Percentiles rank a stretch among this genome's conserved stretches.
Evolutionary conservation across 2,888 invertebrate species (phyloP).

Genomic region (Mimas tiliae): DNA sequence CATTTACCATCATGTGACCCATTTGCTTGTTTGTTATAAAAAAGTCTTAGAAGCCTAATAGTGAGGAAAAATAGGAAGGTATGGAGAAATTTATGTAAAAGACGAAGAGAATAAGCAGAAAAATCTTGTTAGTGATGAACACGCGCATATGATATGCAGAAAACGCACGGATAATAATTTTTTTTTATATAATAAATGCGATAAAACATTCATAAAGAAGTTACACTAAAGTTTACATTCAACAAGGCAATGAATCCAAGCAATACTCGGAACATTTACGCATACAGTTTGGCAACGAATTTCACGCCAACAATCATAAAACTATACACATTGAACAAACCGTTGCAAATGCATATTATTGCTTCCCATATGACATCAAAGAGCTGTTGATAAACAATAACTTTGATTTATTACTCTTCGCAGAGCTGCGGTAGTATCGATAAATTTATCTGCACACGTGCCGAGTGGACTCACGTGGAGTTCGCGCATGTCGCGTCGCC

Average conservation of each 20-base stretch:
- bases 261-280: constrained; percentile 16
- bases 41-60: too few species aligned
- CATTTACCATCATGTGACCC: background rate
- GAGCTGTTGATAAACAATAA: constrained; percentile 46
- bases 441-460: constrained; percentile 52
- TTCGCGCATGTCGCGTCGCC: constrained; percentile 45
- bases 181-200: background rate
- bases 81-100: too few species aligned
- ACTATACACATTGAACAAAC: constrained; percentile 31
- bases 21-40: background rate
- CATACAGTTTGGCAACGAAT: constrained; percentile 26
- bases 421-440: constrained; percentile 42
- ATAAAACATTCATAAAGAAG: background rate
- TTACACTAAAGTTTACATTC: background rate
- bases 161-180: too few species aligned
- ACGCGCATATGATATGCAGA: background rate
- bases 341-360: constrained; percentile 38
- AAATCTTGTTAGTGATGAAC: too few species aligned
- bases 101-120: too few species aligned
- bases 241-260: constrained; percentile 4
- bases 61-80: too few species aligned
- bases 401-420: constrained; percentile 40
- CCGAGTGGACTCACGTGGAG: constrained; percentile 48
- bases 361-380: constrained; percentile 47
- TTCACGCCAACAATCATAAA: constrained; percentile 23